A percentile compares a stretch with the other conserved stretches of the same genome.
These are phyloP conservation scores for Muschampia plurimacula DNA, from an alignment of 2,888 invertebrate species.

Conservation along the genomic window DNA sequence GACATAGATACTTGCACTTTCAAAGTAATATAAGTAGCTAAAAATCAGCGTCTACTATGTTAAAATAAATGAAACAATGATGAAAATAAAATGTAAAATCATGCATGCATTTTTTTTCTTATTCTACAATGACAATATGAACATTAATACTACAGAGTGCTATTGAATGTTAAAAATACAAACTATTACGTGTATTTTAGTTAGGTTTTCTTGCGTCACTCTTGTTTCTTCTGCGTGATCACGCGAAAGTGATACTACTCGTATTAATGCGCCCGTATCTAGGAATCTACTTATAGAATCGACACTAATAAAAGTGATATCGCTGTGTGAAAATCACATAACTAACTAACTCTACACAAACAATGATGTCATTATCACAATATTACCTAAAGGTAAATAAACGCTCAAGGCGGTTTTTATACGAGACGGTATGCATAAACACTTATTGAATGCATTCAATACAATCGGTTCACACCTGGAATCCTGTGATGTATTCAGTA, in stretches of 20 bases:
- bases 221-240: not conserved
- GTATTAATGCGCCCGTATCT: not conserved
- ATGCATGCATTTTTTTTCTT: not conserved
- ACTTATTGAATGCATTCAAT: slow-evolving; percentile 32
- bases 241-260: not conserved
- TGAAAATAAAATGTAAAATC: not conserved
- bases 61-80: too few species aligned
- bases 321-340: slow-evolving; percentile 11
- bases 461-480: slow-evolving; percentile 29
- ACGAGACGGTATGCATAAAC: slow-evolving; percentile 73
- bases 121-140: not conserved
- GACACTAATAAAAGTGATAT: slow-evolving; percentile 16
- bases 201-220: not conserved
- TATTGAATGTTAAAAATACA: too few species aligned
- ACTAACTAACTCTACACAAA: slow-evolving; percentile 13
- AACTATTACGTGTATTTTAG: too few species aligned
- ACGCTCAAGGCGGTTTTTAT: slow-evolving; percentile 54
- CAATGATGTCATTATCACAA: slow-evolving; percentile 40
- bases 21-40: too few species aligned
- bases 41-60: too few species aligned
- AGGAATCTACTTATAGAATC: not conserved
- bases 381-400: slow-evolving; percentile 40
- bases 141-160: too few species aligned
- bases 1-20: too few species aligned
- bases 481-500: slow-evolving; percentile 6